These are phyloP conservation scores for Coelinius sp. DNA, from an alignment of 2,888 invertebrate species.

Conservation along the genomic window DNA sequence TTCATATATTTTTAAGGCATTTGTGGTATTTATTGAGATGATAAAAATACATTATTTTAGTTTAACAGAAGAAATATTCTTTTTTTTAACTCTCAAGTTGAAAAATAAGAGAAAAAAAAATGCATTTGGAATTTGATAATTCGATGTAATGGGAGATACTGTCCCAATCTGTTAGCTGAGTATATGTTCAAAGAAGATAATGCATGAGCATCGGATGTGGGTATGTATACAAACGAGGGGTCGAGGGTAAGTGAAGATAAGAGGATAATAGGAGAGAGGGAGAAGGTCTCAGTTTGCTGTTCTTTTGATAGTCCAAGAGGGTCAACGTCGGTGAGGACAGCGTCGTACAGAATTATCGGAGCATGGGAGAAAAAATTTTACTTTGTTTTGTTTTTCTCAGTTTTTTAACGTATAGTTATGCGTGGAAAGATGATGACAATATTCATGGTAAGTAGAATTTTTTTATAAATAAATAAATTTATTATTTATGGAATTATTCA, in stretches of 20 bases:
- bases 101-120: background rate
- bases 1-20: too few species aligned
- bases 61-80: too few species aligned
- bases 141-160: background rate
- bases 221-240: background rate
- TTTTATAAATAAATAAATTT: too few species aligned
- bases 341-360: background rate
- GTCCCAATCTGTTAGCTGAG: background rate
- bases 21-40: too few species aligned
- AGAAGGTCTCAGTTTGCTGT: background rate
- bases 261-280: slow-evolving; percentile 2
- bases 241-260: slow-evolving; percentile 17
- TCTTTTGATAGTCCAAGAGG: slow-evolving; percentile 19
- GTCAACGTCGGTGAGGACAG: background rate
- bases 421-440: background rate
- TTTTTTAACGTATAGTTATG: background rate
- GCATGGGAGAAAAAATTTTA: background rate
- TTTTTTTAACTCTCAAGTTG: too few species aligned
- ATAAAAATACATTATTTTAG: too few species aligned
- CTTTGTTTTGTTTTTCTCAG: background rate
- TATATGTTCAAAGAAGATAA: background rate
- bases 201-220: background rate
- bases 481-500: too few species aligned
- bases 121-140: background rate
- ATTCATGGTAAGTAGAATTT: slow-evolving; percentile 10